A percentile compares a stretch with the other conserved stretches of the same genome.
phyloP scores from a whole-genome alignment of 1,140 invertebrate species.

The Linepithema humile region DNA sequence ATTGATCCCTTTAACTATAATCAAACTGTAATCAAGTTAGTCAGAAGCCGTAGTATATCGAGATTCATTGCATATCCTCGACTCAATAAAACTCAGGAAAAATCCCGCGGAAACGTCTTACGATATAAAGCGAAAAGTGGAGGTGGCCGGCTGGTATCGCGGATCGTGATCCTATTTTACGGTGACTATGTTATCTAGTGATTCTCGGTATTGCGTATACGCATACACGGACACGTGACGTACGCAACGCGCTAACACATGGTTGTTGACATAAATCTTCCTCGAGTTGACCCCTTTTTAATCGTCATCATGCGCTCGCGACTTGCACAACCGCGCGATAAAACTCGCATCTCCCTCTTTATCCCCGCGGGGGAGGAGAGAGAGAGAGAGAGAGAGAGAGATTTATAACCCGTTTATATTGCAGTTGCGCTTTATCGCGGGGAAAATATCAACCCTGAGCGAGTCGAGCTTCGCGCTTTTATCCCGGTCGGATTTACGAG shows the following conservation, averaged over 20 bases:
- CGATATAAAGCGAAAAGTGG: neutral
- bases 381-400: neutral
- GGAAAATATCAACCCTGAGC: slow-evolving; percentile 45
- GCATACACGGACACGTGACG: slow-evolving; percentile 54
- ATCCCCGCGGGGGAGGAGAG: neutral
- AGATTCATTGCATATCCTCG: neutral
- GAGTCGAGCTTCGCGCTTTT: slow-evolving; percentile 24
- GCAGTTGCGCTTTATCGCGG: slow-evolving; percentile 34
- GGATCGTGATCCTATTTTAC: slow-evolving; percentile 51
- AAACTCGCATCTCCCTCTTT: slow-evolving; percentile 32
- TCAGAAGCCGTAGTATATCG: too few relatives aligned
- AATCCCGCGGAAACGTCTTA: neutral
- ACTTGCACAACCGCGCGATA: slow-evolving; percentile 40
- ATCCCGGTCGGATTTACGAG: slow-evolving; percentile 28
- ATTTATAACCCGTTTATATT: slow-evolving; percentile 47
- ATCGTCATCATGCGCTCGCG: slow-evolving; percentile 56
- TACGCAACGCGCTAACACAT: slow-evolving; percentile 29
- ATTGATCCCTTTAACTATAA: neutral
- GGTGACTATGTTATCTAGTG: slow-evolving; percentile 20
- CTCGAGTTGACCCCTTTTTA: slow-evolving; percentile 76
- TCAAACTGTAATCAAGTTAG: too few relatives aligned
- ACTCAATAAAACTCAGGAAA: slow-evolving; percentile 5
- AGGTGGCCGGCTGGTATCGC: neutral
- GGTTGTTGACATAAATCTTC: slow-evolving; percentile 74
- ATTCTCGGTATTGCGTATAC: slow-evolving; percentile 40